phyloP scores from a whole-genome alignment of 2,888 invertebrate species.

The Cyaniris semiargus region DNA sequence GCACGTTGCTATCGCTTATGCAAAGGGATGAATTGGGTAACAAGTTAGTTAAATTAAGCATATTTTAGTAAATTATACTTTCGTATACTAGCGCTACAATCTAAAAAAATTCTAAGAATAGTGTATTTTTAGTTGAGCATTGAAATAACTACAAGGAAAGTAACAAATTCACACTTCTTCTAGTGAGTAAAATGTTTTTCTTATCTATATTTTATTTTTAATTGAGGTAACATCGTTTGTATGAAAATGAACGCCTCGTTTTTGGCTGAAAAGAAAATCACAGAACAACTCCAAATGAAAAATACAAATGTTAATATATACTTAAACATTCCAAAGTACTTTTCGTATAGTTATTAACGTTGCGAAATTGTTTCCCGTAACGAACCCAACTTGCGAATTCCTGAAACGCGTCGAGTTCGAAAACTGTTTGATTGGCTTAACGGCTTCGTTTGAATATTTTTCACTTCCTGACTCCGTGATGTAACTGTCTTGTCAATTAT shows the following conservation, averaged over 20 bases:
- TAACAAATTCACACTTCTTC: background rate
- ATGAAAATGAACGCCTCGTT: background rate
- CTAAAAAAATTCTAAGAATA: background rate
- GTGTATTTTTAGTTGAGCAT: background rate
- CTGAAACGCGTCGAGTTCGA: background rate
- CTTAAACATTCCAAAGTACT: background rate
- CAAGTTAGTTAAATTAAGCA: background rate
- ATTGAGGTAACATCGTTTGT: background rate
- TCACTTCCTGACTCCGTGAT: constrained; percentile 4
- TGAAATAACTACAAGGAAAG: background rate
- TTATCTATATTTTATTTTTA: background rate
- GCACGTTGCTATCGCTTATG: background rate
- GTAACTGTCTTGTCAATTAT: constrained; percentile 30
- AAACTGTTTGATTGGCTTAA: constrained; percentile 23
- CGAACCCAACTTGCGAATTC: constrained; percentile 3
- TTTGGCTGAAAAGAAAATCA: background rate
- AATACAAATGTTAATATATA: background rate
- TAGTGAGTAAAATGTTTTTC: background rate
- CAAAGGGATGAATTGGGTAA: background rate
- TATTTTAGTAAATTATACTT: background rate
- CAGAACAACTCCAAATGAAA: background rate
- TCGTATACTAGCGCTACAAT: background rate
- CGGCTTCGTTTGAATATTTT: constrained; percentile 8
- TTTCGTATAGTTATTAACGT: constrained; percentile 16
- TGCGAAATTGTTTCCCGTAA: constrained; percentile 3